phyloP scores from a whole-genome alignment of 1,140 invertebrate species.

The Drosophila seguyi region DNA sequence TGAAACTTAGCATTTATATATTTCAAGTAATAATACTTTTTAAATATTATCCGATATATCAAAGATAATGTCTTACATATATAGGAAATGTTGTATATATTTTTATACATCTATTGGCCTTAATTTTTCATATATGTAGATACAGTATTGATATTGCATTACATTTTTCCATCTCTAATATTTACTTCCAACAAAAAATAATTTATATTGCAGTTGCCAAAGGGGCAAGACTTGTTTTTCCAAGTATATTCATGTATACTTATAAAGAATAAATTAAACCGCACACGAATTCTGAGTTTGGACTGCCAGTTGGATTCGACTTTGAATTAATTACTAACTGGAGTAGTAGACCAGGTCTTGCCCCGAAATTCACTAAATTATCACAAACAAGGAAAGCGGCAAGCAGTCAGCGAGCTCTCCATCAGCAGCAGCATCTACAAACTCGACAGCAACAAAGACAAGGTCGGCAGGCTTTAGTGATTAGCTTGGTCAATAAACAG shows the following conservation, averaged over 20 bases:
- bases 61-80: too few species aligned
- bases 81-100: too few species aligned
- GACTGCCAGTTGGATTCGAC: background rate
- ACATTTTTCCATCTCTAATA: background rate
- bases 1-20: too few species aligned
- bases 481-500: constrained; percentile 68
- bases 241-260: background rate
- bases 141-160: too few species aligned
- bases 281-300: background rate
- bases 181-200: background rate
- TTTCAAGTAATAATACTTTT: too few species aligned
- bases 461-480: constrained; percentile 27
- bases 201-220: background rate
- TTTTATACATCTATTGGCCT: too few species aligned
- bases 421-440: background rate
- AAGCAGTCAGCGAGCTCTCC: background rate
- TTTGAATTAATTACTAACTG: background rate
- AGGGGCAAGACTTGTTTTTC: too few species aligned
- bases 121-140: too few species aligned
- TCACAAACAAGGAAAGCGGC: constrained; percentile 10
- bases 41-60: too few species aligned
- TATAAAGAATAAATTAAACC: too few species aligned
- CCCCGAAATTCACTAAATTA: constrained; percentile 28
- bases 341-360: background rate
- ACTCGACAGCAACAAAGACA: constrained; percentile 2